These are phyloP conservation scores for Callorhinus ursinus DNA, from an alignment of 2,113 vertebrate species.

Conservation along the genomic window DNA sequence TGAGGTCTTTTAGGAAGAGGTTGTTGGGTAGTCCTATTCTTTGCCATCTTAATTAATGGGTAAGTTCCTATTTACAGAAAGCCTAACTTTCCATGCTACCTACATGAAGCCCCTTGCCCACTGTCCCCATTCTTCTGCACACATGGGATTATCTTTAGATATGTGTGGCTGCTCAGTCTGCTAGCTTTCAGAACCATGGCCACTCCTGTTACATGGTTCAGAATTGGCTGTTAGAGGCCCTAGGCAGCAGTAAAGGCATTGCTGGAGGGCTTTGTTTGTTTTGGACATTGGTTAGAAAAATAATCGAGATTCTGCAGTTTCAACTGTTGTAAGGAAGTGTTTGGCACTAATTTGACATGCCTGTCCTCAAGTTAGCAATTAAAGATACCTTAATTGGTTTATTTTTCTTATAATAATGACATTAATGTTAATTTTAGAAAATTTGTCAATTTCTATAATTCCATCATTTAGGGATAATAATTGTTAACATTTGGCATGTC, in stretches of 20 bases:
- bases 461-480: background rate
- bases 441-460: constrained; percentile 25
- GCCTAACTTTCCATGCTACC: background rate
- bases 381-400: constrained; percentile 34
- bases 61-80: background rate
- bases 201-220: background rate
- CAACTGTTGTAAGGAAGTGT: constrained; percentile 11
- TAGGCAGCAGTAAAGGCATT: background rate
- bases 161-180: background rate
- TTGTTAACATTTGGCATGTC: background rate
- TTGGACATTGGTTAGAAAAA: background rate
- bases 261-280: background rate
- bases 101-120: background rate
- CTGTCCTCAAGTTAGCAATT: constrained; percentile 46
- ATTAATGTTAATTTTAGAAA: constrained; percentile 56
- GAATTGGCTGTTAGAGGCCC: background rate
- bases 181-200: background rate
- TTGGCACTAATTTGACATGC: constrained; percentile 31
- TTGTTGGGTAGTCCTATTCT: background rate
- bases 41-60: constrained; percentile 16
- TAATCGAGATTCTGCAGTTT: constrained; percentile 32
- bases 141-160: background rate
- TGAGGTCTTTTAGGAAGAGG: background rate
- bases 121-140: background rate
- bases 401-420: constrained; percentile 46